A percentile compares a stretch with the other conserved stretches of the same genome.
Evolutionary conservation across 2,888 invertebrate genomes (phyloP).

Genomic region (Tetramorium bicarinatum): DNA sequence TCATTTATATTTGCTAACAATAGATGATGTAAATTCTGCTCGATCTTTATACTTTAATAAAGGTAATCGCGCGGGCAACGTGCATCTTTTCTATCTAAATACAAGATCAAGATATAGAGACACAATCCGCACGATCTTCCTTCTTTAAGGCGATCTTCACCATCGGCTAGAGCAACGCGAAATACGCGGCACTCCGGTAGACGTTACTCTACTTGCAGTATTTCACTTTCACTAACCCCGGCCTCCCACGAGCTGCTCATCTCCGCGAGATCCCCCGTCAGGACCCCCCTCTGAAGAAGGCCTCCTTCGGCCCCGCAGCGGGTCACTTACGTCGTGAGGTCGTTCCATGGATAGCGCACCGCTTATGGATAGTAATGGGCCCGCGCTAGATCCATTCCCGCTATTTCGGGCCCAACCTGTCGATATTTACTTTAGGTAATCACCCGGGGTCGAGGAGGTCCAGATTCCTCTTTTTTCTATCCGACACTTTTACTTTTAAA

Average conservation of each 20-base stretch:
- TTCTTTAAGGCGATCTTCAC: constrained; percentile 20
- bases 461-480: neutral
- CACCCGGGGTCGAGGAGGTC: neutral
- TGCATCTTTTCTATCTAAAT: constrained; percentile 2
- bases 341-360: constrained; percentile 44
- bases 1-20: neutral
- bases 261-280: constrained; percentile 45
- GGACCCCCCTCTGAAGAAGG: constrained; percentile 24
- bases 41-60: neutral
- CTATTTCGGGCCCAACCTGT: constrained; percentile 32
- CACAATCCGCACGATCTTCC: constrained; percentile 19
- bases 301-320: constrained; percentile 44
- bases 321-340: constrained; percentile 60
- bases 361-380: constrained; percentile 50
- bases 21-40: neutral
- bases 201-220: constrained; percentile 58
- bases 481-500: constrained; percentile 17
- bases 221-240: constrained; percentile 60
- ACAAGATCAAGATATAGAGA: constrained; percentile 17
- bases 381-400: constrained; percentile 29
- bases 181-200: constrained; percentile 47
- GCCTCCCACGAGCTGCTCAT: constrained; percentile 59
- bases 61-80: neutral
- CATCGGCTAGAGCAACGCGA: constrained; percentile 39
- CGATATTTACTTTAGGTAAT: constrained; percentile 52